A percentile compares a stretch with the other conserved stretches of the same genome.
phyloP scores from a whole-genome alignment of 2,113 vertebrate genomes.

The Neomonachus schauinslandi region DNA sequence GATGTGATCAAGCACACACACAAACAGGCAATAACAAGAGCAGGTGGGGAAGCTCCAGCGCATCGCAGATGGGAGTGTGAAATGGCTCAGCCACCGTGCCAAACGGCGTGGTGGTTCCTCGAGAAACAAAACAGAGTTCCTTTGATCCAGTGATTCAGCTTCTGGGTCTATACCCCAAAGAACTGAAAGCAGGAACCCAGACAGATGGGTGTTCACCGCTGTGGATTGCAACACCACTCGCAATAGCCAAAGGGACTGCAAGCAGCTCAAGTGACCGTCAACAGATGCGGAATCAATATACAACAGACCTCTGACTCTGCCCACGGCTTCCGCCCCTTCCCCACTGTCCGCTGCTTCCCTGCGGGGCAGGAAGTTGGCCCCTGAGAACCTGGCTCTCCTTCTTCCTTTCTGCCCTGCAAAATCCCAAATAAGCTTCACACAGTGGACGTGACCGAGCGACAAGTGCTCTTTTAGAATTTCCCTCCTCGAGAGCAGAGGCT shows the following conservation, averaged over 20 bases:
- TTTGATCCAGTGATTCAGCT: neutral
- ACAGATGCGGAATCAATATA: neutral
- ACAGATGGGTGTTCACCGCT: rapidly evolving
- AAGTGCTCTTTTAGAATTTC: neutral
- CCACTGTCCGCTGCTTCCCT: neutral
- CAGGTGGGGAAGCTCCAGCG: neutral
- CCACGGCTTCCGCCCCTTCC: too few relatives aligned
- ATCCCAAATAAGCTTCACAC: neutral
- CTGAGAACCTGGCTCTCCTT: neutral
- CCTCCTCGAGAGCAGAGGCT: neutral
- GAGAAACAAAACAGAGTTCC: neutral
- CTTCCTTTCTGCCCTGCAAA: neutral
- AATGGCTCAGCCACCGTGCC: rapidly evolving
- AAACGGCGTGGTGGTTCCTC: neutral
- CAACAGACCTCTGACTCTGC: neutral
- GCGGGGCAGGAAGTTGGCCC: rapidly evolving
- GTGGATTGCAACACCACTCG: neutral
- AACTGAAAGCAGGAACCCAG: neutral
- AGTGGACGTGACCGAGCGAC: neutral
- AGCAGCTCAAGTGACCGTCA: neutral
- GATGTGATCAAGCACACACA: neutral
- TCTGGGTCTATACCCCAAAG: neutral
- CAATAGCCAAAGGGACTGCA: neutral
- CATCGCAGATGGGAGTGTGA: too few relatives aligned
- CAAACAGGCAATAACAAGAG: neutral